Conservation (phyloP, 53 echinoderm and acorn worm genomes). For the Arbacia lixula region DNA sequence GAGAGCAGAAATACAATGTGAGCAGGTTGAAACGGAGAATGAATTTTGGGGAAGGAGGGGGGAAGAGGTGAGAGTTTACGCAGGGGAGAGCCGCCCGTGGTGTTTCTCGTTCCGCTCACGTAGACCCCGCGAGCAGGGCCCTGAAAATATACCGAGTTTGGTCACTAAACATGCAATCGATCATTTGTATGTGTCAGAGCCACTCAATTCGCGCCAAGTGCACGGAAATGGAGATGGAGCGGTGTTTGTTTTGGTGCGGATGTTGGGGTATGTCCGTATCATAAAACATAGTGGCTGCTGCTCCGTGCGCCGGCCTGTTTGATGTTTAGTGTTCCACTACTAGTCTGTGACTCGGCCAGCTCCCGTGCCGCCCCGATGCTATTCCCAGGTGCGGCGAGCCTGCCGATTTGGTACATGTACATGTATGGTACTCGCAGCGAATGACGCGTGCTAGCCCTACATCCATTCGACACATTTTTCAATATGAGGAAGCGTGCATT, state of each 20-base stretch:
- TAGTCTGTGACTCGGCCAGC: not conserved
- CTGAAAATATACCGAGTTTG: conserved; percentile 42
- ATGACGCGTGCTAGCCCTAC: too few relatives aligned
- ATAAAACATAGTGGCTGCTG: conserved; percentile 32
- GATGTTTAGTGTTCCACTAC: conserved; percentile 1
- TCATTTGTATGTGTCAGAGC: conserved; percentile 47
- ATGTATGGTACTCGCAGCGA: too few relatives aligned
- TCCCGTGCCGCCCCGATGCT: conserved; percentile 9
- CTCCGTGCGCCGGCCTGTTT: conserved; percentile 1
- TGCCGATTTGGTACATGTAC: too few relatives aligned
- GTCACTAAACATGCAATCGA: conserved; percentile 54
- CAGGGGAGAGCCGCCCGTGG: conserved; percentile 5
- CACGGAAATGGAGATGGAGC: conserved; percentile 51
- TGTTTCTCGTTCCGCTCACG: conserved; percentile 42
- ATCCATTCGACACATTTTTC: too few relatives aligned
- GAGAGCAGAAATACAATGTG: not conserved
- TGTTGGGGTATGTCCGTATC: conserved; percentile 15
- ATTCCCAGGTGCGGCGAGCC: conserved; percentile 4
- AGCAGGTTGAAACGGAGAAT: not conserved
- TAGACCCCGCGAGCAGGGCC: not conserved
- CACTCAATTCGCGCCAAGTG: conserved; percentile 39
- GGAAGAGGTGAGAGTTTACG: not conserved
- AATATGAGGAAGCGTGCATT: too few relatives aligned
- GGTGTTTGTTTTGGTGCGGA: conserved; percentile 49
- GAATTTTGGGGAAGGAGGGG: not conserved